phyloP scores from a whole-genome alignment of 1,140 invertebrate genomes.

The Caenorhabditis inopinata region DNA sequence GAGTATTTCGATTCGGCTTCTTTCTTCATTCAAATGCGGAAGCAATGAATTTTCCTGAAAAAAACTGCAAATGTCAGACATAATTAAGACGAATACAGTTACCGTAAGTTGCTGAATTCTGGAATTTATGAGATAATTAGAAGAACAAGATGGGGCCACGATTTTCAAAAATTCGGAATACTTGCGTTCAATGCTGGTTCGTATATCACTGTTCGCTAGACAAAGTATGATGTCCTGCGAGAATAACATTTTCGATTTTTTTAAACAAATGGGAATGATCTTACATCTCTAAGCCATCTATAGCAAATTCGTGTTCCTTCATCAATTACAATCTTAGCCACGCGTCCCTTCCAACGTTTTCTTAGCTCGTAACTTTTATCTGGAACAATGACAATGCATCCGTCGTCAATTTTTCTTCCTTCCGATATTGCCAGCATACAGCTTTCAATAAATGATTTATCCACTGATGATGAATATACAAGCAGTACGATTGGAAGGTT shows the following conservation, averaged over 20 bases:
- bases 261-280: background rate
- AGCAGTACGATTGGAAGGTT: background rate
- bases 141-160: background rate
- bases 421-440: constrained; percentile 16
- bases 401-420: constrained; percentile 6
- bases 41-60: background rate
- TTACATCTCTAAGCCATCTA: background rate
- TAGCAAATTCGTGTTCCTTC: constrained; percentile 10
- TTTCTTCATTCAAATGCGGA: background rate
- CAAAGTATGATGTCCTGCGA: background rate
- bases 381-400: constrained; percentile 5
- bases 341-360: background rate
- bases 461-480: background rate
- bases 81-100: background rate
- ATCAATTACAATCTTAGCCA: constrained; percentile 1
- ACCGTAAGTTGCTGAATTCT: background rate
- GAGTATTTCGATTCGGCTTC: background rate
- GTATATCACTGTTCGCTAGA: background rate
- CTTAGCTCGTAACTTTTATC: background rate
- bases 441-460: background rate
- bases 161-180: background rate
- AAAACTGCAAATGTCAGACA: background rate
- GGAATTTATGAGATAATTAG: background rate
- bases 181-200: background rate
- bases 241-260: too few species aligned